Evolutionary conservation across 2,113 vertebrate species (phyloP).

Genomic region (Calidris pugnax): DNA sequence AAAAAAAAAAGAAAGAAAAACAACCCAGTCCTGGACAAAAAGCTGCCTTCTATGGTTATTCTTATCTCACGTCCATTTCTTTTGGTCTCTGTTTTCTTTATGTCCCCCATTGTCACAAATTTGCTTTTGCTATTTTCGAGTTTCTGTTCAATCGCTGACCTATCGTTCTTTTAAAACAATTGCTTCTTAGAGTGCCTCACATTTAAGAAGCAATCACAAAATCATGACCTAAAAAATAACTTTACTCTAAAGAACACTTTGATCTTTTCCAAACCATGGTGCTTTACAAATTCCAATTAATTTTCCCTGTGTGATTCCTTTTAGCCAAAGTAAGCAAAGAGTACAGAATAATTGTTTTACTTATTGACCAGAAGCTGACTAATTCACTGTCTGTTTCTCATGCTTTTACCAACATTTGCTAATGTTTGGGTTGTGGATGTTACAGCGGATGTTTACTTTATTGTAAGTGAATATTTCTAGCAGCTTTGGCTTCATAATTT

Average conservation of each 20-base stretch:
- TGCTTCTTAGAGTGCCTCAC: neutral
- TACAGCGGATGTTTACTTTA: neutral
- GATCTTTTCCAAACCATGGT: neutral
- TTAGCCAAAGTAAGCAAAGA: neutral
- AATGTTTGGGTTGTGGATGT: neutral
- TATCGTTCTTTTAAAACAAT: neutral
- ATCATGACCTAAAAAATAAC: neutral
- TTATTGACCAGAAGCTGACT: neutral
- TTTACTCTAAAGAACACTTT: neutral
- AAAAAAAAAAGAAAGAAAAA: neutral
- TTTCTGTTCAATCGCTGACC: neutral
- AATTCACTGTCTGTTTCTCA: neutral
- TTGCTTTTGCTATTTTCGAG: neutral
- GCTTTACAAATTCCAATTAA: constrained; percentile 44
- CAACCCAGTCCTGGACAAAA: accelerated
- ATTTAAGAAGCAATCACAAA: constrained; percentile 1
- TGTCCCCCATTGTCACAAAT: neutral
- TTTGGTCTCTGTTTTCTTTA: neutral
- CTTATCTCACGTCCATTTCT: neutral
- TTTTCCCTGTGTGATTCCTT: constrained; percentile 34
- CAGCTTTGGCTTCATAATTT: neutral
- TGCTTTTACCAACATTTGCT: neutral
- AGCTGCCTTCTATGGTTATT: neutral
- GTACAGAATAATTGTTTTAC: neutral
- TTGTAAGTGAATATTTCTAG: neutral